Evolutionary conservation across 1,140 invertebrate species (phyloP).

Genomic region (Nylanderia fulva): DNA sequence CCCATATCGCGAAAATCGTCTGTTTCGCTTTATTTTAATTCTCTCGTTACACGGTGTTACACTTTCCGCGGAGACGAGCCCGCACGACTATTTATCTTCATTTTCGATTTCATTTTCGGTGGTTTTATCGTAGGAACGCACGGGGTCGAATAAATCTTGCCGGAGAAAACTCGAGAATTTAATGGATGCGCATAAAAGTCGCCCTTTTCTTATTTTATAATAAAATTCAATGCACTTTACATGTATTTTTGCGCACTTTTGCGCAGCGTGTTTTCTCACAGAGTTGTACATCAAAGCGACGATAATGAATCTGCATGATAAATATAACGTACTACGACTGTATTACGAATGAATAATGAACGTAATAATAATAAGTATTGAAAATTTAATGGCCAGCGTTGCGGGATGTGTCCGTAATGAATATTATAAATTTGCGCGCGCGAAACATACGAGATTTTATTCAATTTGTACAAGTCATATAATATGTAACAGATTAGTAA

Average conservation of each 20-base stretch:
- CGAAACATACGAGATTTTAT: slow-evolving; percentile 1
- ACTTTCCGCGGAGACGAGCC: background rate
- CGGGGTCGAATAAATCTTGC: background rate
- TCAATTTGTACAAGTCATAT: slow-evolving; percentile 38
- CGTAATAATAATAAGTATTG: slow-evolving; percentile 51
- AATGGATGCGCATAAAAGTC: background rate
- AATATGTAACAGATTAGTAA: slow-evolving; percentile 36
- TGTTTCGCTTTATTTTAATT: slow-evolving; percentile 38
- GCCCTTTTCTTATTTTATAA: background rate
- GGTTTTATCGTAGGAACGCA: slow-evolving; percentile 5
- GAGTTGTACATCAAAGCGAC: slow-evolving; percentile 26
- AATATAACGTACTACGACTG: slow-evolving; percentile 29
- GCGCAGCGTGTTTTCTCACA: too few species aligned
- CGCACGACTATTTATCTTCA: slow-evolving; percentile 32
- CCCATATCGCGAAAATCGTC: background rate
- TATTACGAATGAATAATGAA: slow-evolving; percentile 38
- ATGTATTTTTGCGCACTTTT: slow-evolving; percentile 26
- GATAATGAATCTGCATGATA: slow-evolving; percentile 43
- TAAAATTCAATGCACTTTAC: background rate
- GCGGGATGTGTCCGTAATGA: slow-evolving; percentile 3
- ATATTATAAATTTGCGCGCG: slow-evolving; percentile 27
- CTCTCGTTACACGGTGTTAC: background rate
- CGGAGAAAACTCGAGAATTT: slow-evolving; percentile 13
- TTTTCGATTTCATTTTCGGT: slow-evolving; percentile 19
- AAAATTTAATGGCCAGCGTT: slow-evolving; percentile 47